These are phyloP conservation scores for Triplophysa rosa DNA, from an alignment of 2,113 vertebrate genomes.

Conservation along the genomic window DNA sequence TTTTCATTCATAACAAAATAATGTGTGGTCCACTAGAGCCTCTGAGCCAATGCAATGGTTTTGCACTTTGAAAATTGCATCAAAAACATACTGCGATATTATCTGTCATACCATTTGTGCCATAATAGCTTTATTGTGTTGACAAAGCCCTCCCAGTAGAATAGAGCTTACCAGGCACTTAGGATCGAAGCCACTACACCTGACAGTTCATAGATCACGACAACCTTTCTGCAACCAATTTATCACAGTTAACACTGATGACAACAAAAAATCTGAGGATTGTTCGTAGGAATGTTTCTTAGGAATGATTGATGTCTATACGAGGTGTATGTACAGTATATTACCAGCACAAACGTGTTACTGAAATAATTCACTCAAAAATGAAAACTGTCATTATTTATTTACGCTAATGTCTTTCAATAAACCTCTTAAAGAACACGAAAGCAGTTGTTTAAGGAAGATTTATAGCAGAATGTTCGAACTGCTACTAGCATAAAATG, in stretches of 20 bases:
- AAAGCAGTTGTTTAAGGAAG: not conserved
- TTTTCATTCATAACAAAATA: not conserved
- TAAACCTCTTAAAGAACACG: not conserved
- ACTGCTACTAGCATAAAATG: not conserved
- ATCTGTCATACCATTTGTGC: not conserved
- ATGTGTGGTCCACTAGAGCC: not conserved
- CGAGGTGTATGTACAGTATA: not conserved
- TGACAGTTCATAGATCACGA: slow-evolving; percentile 31
- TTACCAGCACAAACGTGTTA: slow-evolving; percentile 7
- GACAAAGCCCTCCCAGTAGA: slow-evolving; percentile 29
- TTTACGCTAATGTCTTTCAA: not conserved
- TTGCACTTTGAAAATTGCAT: not conserved
- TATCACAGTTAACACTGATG: not conserved
- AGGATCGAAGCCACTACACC: slow-evolving; percentile 13
- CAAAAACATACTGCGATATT: not conserved
- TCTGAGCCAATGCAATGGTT: not conserved
- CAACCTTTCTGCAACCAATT: slow-evolving; percentile 1
- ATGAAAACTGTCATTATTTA: not conserved
- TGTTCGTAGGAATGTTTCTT: not conserved
- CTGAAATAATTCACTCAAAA: not conserved
- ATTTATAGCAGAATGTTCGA: not conserved
- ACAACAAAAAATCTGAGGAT: not conserved
- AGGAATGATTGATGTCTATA: not conserved
- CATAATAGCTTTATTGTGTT: slow-evolving; percentile 6
- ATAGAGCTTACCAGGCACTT: slow-evolving; percentile 29